Conservation (phyloP, 1,140 invertebrate species). For the Drosophila busckii region DNA sequence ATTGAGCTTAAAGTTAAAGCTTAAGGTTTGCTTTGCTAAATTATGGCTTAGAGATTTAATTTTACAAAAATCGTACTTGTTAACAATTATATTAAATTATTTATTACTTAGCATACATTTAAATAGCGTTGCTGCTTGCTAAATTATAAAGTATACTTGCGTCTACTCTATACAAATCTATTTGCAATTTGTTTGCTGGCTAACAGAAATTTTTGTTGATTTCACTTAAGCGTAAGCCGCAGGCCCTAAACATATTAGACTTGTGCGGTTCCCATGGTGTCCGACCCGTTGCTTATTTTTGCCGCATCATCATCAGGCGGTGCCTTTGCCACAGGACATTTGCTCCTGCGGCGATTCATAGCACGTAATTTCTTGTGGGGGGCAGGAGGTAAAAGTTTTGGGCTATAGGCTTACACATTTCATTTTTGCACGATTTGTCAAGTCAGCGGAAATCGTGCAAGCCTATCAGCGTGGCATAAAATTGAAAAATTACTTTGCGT, state of each 20-base stretch:
- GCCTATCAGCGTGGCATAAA: conserved; percentile 71
- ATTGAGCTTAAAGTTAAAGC: too few species aligned
- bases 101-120: too few species aligned
- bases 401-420: conserved; percentile 68
- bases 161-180: conserved; percentile 1
- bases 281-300: conserved; percentile 25
- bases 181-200: too few species aligned
- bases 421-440: conserved; percentile 76
- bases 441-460: conserved; percentile 77
- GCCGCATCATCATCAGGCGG: conserved; percentile 56
- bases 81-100: too few species aligned
- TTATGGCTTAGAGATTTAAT: too few species aligned
- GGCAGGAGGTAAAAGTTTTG: conserved; percentile 36
- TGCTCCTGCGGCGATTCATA: conserved; percentile 36
- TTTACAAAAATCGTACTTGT: too few species aligned
- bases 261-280: conserved; percentile 13
- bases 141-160: too few species aligned
- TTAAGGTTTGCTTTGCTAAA: too few species aligned
- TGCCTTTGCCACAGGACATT: conserved; percentile 2
- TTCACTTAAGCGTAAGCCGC: conserved; percentile 59
- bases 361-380: conserved; percentile 48
- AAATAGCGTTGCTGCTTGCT: too few species aligned
- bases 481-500: conserved; percentile 76
- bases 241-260: conserved; percentile 64
- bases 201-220: conserved; percentile 57